Conservation (phyloP, 2,797 vertebrate species). For the Sebastes diploproa region DNA sequence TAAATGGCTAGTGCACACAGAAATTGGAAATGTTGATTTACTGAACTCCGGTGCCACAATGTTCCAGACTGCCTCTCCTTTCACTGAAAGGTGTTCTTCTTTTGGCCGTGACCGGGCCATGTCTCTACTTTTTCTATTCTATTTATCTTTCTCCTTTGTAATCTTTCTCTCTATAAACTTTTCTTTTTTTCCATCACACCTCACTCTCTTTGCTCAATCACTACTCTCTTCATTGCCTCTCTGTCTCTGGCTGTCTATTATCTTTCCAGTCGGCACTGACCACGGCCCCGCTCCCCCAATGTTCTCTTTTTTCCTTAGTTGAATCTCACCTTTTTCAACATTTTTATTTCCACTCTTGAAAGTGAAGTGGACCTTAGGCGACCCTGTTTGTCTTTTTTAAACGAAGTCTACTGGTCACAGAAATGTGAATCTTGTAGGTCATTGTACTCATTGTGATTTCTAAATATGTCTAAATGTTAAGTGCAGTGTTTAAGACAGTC, state of each 20-base stretch:
- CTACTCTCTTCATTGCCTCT: background rate
- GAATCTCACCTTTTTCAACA: slow-evolving; percentile 1
- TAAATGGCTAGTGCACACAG: slow-evolving; percentile 21
- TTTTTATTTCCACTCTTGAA: slow-evolving; percentile 34
- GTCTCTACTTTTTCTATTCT: background rate
- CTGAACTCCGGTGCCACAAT: slow-evolving; percentile 14
- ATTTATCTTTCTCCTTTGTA: background rate
- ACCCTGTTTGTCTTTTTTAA: background rate
- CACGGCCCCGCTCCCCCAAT: background rate
- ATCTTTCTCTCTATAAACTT: background rate
- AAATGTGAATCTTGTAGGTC: background rate
- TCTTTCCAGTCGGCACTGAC: slow-evolving; percentile 1
- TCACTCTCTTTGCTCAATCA: background rate
- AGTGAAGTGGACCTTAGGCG: background rate
- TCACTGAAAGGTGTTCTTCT: background rate
- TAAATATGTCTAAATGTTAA: background rate
- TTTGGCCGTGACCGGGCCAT: background rate
- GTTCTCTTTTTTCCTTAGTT: slow-evolving; percentile 2
- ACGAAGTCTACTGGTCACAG: background rate
- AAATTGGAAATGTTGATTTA: slow-evolving; percentile 61
- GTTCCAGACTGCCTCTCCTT: slow-evolving; percentile 19
- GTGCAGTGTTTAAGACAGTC: too few species aligned
- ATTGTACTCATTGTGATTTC: background rate
- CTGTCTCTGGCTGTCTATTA: background rate
- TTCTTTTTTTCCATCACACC: background rate